Evolutionary conservation across 2,888 invertebrate species (phyloP), one percentile per base, ranked within the genome.

Genomic region (Hedya salicella): DNA sequence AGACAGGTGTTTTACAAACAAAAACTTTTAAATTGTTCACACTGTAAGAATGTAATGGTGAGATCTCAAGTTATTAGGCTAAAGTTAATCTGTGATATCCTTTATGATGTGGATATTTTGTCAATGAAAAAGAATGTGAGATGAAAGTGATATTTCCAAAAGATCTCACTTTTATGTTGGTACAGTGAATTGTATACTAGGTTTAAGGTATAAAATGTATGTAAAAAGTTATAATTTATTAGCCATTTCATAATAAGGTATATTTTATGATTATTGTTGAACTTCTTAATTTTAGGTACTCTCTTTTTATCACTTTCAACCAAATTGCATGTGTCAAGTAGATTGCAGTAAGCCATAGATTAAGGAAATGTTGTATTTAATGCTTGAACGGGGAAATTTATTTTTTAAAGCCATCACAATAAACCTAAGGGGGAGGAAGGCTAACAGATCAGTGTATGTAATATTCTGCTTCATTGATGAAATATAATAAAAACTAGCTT

Each of bases 151-250:
- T 74, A 77, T 84, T 81, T 77, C 78, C 78, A 67, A 71, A 71
- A 78, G 86, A 85, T 88, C 87, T 89, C 89, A 85, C 86, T 83
- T 81, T 87, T 88, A 88, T 87, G 78, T 88, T 86, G 71, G 73
- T 77, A 77, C 84, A 84, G 85, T 83, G 76, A 71, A 73, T 72
- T 70, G 65, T 75, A 73, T 68, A 69, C 67, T 75, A 72, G 69
- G 53, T 69, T 16, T 74, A 76, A 68, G 79, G 69, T 60, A 71
- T 67, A 70, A 57, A 70, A 49, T 72, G 71, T 67, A 61, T 72
- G 62, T 65, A 67, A 70, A 66, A 53, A 69, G 69, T 68, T 75
- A 32, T 77, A 80, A 79, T 73, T 73, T 74, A 73, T 75, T 74
- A 74, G 70, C 72, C 71, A 74, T 78, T 76, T 77, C 70, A 62